Evolutionary conservation across 1,140 invertebrate genomes (phyloP), one percentile per base, ranked within the genome.

Genomic region (Proctacanthus coquilletti): DNA sequence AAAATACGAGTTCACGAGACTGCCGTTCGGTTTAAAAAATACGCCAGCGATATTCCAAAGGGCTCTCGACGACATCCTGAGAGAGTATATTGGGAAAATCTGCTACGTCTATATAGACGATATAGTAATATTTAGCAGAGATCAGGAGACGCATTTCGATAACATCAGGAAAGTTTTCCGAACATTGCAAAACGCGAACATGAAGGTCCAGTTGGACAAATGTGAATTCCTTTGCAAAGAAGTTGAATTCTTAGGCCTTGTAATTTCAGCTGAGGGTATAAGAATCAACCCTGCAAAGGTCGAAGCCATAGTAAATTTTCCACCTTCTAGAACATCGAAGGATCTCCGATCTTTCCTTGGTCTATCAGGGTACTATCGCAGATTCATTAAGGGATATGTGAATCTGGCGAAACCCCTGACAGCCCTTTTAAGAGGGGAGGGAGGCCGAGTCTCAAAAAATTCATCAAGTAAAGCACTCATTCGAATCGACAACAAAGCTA

Each of bases 141-240:
- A n/a, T n/a, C n/a, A n/a, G n/a, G n/a, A n/a, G n/a, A n/a, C n/a
- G n/a, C n/a, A n/a, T n/a, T n/a, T n/a, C n/a, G n/a, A n/a, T n/a
- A n/a, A n/a, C n/a, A n/a, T n/a, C n/a, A n/a, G n/a, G n/a, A 38
- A 23, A 17, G 30, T 40, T 2, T 30, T 41, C 33, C n/a, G 4
- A 19, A 41, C 40, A 5, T 42, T 69, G 4, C 34, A 44, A 18
- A 38, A 47, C 13, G 53, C 60, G n/a, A 52, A 53, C 14, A 43
- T 70, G 4, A 68, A 60, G 29, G 45, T 69, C 4, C 66, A 65
- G 20, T 40, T 60, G 2, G 40, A 50, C 37, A 66, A 67, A 48
- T 61, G 51, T 34, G 38, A 57, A 33, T 66, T 69, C 40, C 54
- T 48, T 8, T 42, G 49, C 21, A 41, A 31, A 13, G 42, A 56